Evolutionary conservation across 2,113 vertebrate species (phyloP), one percentile per base, ranked within the genome.

Genomic region (Strigops habroptila): DNA sequence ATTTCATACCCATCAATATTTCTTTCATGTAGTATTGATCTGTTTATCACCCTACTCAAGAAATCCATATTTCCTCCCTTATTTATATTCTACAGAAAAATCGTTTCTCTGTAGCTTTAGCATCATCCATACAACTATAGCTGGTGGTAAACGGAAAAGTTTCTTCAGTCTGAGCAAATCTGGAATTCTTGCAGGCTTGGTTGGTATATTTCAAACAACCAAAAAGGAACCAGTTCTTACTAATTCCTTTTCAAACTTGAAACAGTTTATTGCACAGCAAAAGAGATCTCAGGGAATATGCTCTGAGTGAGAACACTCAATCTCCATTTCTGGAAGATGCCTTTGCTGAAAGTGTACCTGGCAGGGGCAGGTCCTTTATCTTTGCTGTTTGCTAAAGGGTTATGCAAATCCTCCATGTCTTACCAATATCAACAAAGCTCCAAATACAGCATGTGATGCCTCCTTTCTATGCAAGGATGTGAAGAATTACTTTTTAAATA

Each of bases 21-120:
- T 89, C 62, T 94, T 96, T 96, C 92, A 94, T 95, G 95, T 95
- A 37, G 31, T 82, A 96, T 97, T 96, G 96, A 96, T 93, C 96
- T 96, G 96, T 96, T 97, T 97, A 96, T 94, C 83, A 89, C 57
- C 14, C 69, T 79, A 71, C 77, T 79, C 77, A 73, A 96, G 86
- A 94, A 95, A 96, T 96, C 95, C 81, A 91, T 94, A 93, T 96
- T 93, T 91, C 77, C 59, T 91, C 37, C 76, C 77, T 93, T 90
- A 94, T 96, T 94, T 96, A 79, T 89, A 96, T 94, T 94, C 96
- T 82, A 89, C 73, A 87, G 82, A 91, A 88, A 96, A 96, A 86
- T 82, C 44, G 9, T 53, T 43, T 62, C 74, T 63, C 83, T 65
- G 28, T 76, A 86, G 86, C 44, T 86, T 84, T 55, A 79, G 52